These are phyloP conservation scores for Julus scandinavius DNA, from an alignment of 2,888 invertebrate species.

Conservation along the genomic window DNA sequence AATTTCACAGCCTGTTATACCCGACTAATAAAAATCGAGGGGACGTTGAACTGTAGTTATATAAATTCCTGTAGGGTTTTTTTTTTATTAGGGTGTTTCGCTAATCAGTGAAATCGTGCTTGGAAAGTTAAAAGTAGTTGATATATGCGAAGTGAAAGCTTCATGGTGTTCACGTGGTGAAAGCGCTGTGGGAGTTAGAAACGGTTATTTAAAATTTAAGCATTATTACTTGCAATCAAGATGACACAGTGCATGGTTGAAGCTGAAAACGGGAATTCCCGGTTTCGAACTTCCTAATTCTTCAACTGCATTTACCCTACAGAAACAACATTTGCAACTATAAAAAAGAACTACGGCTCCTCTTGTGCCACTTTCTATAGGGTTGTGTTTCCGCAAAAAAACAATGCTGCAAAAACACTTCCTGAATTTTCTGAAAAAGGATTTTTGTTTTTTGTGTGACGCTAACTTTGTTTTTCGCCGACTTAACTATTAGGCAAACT, in stretches of 20 bases:
- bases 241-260: background rate
- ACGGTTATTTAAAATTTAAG: background rate
- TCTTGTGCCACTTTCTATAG: slow-evolving; percentile 12
- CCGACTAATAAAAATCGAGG: background rate
- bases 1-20: background rate
- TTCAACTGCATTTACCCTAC: background rate
- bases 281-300: background rate
- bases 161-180: background rate
- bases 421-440: background rate
- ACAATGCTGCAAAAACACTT: slow-evolving; percentile 3
- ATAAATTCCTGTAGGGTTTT: background rate
- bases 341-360: background rate
- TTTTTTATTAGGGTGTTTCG: slow-evolving; percentile 12
- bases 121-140: background rate
- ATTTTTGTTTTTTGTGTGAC: background rate
- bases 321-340: no score
- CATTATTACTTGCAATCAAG: background rate
- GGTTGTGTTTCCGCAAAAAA: slow-evolving; percentile 18
- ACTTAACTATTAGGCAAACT: background rate
- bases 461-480: background rate
- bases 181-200: background rate
- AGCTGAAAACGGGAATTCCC: slow-evolving; percentile 17
- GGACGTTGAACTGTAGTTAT: slow-evolving; percentile 17
- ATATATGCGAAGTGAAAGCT: slow-evolving; percentile 30
- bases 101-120: slow-evolving; percentile 41